Evolutionary conservation across 2,797 vertebrate species (phyloP).

Genomic region (Helicolenus hilgendorfi): DNA sequence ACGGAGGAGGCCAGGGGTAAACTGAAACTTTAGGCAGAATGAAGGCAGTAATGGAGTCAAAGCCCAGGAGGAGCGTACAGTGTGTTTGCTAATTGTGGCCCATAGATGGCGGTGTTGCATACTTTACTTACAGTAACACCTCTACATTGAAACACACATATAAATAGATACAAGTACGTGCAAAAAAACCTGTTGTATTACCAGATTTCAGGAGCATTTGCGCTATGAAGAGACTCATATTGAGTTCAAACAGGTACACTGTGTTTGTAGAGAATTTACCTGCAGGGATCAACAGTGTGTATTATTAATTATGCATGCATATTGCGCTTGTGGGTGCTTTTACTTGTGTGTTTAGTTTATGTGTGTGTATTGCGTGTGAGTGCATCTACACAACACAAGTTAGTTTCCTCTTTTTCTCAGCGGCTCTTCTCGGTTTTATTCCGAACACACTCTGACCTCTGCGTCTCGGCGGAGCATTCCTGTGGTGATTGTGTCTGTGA

Average conservation of each 20-base stretch:
- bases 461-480: slow-evolving; percentile 51
- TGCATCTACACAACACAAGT: background rate
- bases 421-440: slow-evolving; percentile 36
- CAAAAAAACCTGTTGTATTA: background rate
- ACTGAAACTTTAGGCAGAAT: background rate
- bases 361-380: background rate
- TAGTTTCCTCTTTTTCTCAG: slow-evolving; percentile 4
- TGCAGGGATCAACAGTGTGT: background rate
- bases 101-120: slow-evolving; percentile 51
- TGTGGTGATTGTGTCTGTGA: slow-evolving; percentile 63
- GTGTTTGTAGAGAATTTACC: background rate
- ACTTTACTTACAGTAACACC: background rate
- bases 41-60: background rate
- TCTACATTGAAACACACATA: background rate
- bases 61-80: background rate
- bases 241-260: background rate
- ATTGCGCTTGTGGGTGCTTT: background rate
- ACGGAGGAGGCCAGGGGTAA: background rate
- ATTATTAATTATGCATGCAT: background rate
- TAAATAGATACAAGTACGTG: background rate
- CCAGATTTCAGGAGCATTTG: background rate
- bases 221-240: background rate
- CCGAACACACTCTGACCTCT: slow-evolving; percentile 55
- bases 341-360: background rate
- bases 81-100: slow-evolving; percentile 24